phyloP scores from a whole-genome alignment of 2,797 vertebrate species.

The Sebastes kiyomatsui region DNA sequence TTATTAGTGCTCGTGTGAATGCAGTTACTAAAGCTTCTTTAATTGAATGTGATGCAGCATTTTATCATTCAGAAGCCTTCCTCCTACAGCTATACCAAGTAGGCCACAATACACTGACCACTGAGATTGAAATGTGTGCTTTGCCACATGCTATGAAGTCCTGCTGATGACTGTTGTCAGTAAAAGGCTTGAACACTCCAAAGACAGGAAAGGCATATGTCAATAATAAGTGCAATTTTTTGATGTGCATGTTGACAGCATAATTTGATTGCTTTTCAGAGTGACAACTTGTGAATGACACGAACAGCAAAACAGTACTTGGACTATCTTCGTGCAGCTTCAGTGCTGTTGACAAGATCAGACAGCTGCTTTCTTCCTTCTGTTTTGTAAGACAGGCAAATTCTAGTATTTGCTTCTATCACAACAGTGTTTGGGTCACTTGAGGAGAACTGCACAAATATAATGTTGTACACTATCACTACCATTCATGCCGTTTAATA shows the following conservation, averaged over 20 bases:
- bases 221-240: conserved; percentile 8
- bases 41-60: not conserved
- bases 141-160: not conserved
- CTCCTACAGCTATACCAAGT: not conserved
- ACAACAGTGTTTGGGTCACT: conserved; percentile 6
- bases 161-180: not conserved
- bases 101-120: not conserved
- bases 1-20: not conserved
- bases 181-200: not conserved
- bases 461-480: not conserved
- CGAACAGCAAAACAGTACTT: not conserved
- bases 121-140: not conserved
- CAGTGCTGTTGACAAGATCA: conserved; percentile 17
- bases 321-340: not conserved
- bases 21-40: not conserved
- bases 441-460: not conserved
- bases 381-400: not conserved
- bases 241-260: conserved; percentile 25
- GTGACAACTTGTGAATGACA: conserved; percentile 26
- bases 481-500: not conserved
- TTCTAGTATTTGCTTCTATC: not conserved
- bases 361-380: conserved; percentile 11
- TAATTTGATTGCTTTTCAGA: conserved; percentile 13
- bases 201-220: not conserved
- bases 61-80: not conserved